Base-by-base conservation (phyloP, 1,140 invertebrate species). In the Drosophila willistoni region DNA sequence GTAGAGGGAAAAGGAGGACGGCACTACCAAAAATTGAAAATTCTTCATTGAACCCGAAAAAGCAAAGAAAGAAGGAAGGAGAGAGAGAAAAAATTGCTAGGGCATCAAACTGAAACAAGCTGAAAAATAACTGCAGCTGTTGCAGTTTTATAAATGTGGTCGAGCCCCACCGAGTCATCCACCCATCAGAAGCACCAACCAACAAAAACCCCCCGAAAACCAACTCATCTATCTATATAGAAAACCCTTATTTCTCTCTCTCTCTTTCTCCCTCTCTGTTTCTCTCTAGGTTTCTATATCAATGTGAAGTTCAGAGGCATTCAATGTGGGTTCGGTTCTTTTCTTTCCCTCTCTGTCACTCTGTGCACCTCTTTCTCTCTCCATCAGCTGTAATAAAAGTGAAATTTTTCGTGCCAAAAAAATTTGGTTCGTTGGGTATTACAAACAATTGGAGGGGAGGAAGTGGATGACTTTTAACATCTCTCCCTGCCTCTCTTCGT, bases 121-220 rank as follows among this genome's bases (percentile, higher is more conserved):
- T 72, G 63, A 87, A 87, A 87, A 83, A 87, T 83, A 87, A 87
- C 72, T 87, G 83, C 83, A 87, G 83, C 83, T 87, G 83, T 89
- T 87, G 83, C 83, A 87, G 84, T 87, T 87, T 87, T 80, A 86
- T 79, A 87, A 85, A 87, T 87, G 79, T 47, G 83, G 72, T 80
- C 76, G 54, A 29, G 62, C 65, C 36, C 19, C 29, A 13, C 25
- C 17, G 29, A n/a, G 4, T 47, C 44, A 59, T 7, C 41, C 25
- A 39, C 51, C 42, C 29, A 29, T 29, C 6, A 5, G 29, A 29
- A 22, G 56, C 34, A 7, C 4, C n/a, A 2, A 2, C 59, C 7
- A 14, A 19, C n/a, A 13, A 14, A 47, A 47, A 9, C 14, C 64
- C 55, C 19, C 63, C 67, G 63, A 47, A 60, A n/a, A 22, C 55